Percentiles rank a stretch among this genome's conserved stretches.
Evolutionary conservation across 2,888 invertebrate genomes (phyloP).

Genomic region (Baronia brevicornis): DNA sequence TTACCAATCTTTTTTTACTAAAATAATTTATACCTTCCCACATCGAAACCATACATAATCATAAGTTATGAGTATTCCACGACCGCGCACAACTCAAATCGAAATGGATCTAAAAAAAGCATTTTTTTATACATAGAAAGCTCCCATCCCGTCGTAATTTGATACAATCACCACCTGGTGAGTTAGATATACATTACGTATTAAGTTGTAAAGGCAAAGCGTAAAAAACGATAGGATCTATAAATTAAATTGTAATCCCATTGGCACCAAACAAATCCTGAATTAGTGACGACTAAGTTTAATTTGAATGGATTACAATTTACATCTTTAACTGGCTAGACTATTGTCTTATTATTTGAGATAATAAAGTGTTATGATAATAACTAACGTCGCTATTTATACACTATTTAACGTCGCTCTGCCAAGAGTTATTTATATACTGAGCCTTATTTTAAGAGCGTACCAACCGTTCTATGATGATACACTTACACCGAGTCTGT

Average conservation of each 20-base stretch:
- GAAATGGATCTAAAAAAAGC: conserved; percentile 12
- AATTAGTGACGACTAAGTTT: conserved; percentile 32
- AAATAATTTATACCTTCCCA: conserved; percentile 4
- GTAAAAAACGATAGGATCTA: conserved; percentile 42
- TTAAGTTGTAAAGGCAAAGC: conserved; percentile 34
- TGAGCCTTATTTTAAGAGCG: no score
- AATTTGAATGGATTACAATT: conserved; percentile 17
- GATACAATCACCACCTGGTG: conserved; percentile 52
- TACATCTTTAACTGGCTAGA: neutral
- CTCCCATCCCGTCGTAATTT: conserved; percentile 36
- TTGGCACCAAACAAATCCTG: conserved; percentile 34
- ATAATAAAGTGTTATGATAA: conserved; percentile 13
- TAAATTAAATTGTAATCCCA: conserved; percentile 43
- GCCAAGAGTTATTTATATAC: no score
- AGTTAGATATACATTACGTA: conserved; percentile 34
- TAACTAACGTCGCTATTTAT: conserved; percentile 11
- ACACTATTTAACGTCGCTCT: no score
- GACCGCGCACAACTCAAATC: neutral
- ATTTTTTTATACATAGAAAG: conserved; percentile 17
- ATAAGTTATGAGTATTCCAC: conserved; percentile 9
- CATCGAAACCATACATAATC: conserved; percentile 6
- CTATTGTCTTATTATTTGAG: neutral
- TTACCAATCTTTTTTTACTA: no score
- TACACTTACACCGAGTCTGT: no score
- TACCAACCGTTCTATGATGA: no score